Evolutionary conservation across 2,113 vertebrate genomes (phyloP).

Genomic region (Lynx canadensis): DNA sequence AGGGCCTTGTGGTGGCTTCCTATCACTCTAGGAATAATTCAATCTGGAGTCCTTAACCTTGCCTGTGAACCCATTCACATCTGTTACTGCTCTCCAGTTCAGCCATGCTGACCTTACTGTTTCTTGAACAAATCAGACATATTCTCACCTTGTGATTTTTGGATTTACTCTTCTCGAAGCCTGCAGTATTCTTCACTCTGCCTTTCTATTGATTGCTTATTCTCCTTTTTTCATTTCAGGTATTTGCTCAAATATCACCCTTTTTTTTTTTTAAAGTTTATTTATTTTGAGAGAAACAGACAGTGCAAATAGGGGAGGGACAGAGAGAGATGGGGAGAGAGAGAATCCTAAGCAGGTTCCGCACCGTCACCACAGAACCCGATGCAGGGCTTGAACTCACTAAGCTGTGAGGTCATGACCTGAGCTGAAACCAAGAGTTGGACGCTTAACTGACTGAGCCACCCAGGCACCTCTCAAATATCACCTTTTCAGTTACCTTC

Average conservation of each 20-base stretch:
- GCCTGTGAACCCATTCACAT: not conserved
- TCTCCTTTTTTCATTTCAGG: conserved; percentile 1
- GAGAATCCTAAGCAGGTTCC: too few species aligned
- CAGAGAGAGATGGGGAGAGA: too few species aligned
- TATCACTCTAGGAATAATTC: not conserved
- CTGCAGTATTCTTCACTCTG: not conserved
- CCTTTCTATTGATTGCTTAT: not conserved
- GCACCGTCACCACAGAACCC: too few species aligned
- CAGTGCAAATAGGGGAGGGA: too few species aligned
- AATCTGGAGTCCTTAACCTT: not conserved
- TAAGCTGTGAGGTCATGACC: too few species aligned
- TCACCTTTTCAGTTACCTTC: not conserved
- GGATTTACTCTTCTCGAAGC: not conserved
- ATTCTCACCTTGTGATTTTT: not conserved
- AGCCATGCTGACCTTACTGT: not conserved
- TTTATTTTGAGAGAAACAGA: too few species aligned
- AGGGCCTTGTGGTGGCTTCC: not conserved
- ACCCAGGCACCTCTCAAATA: not conserved
- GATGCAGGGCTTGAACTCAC: too few species aligned
- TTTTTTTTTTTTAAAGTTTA: not conserved
- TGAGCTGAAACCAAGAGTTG: too few species aligned
- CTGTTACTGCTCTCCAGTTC: not conserved
- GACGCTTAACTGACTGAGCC: too few species aligned
- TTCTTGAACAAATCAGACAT: not conserved
- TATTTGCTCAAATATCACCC: not conserved